These are phyloP conservation scores for Ecdyonurus torrentis DNA, from an alignment of 2,888 invertebrate genomes.

Conservation along the genomic window DNA sequence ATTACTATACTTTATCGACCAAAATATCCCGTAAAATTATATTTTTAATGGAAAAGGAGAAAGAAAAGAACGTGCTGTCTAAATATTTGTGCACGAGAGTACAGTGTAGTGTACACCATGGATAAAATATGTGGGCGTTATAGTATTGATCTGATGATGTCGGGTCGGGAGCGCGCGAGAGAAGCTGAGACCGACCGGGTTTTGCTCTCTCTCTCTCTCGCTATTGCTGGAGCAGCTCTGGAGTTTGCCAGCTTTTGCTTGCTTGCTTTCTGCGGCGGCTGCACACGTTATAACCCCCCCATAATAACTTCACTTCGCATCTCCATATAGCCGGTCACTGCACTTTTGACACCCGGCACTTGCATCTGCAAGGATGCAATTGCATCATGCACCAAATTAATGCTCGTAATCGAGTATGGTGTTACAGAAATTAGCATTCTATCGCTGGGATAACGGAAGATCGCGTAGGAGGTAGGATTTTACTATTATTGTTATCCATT, in stretches of 20 bases:
- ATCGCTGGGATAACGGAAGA: background rate
- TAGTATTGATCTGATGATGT: background rate
- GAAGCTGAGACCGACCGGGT: too few relatives aligned
- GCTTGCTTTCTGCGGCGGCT: background rate
- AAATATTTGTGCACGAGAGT: background rate
- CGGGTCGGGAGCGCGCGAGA: too few relatives aligned
- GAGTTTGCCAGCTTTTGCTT: background rate
- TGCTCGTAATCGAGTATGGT: background rate
- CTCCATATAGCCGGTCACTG: too few relatives aligned
- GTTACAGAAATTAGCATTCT: background rate
- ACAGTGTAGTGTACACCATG: too few relatives aligned
- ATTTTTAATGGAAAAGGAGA: too few relatives aligned
- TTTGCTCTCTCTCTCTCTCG: too few relatives aligned
- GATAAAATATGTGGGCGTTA: background rate
- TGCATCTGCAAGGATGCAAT: background rate
- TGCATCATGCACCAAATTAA: background rate
- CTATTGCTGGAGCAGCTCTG: too few relatives aligned
- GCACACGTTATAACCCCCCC: too few relatives aligned
- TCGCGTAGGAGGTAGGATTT: background rate
- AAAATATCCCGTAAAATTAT: too few relatives aligned
- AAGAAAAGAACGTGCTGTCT: background rate
- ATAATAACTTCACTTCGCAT: too few relatives aligned
- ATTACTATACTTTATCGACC: too few relatives aligned
- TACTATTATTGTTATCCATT: too few relatives aligned
- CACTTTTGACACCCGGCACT: background rate